A percentile compares a stretch with the other conserved stretches of the same genome.
Evolutionary conservation across 2,113 vertebrate genomes (phyloP).

Genomic region (Microcebus murinus): DNA sequence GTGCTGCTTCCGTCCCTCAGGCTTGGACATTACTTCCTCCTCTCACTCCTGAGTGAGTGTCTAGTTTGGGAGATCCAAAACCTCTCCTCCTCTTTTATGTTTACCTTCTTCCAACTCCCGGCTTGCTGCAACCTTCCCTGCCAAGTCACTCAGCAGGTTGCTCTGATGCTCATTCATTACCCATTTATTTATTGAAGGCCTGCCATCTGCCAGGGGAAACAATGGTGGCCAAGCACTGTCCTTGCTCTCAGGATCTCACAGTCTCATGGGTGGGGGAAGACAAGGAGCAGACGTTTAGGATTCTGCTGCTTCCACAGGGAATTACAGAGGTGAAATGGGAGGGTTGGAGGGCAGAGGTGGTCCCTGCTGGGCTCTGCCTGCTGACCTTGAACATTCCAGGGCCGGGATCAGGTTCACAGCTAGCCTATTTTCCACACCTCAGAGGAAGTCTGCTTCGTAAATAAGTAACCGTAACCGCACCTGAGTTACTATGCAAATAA

Average conservation of each 20-base stretch:
- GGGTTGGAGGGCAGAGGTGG: too few relatives aligned
- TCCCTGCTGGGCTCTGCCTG: background rate
- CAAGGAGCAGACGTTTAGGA: background rate
- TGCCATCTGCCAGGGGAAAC: background rate
- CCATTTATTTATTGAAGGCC: background rate
- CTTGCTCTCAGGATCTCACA: background rate
- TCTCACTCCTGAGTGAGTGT: background rate
- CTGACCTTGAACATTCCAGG: background rate
- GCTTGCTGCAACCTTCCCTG: background rate
- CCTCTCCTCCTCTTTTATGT: background rate
- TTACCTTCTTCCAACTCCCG: background rate
- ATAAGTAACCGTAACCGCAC: constrained; percentile 66
- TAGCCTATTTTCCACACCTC: constrained; percentile 62
- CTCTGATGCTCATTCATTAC: background rate
- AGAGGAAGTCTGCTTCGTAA: constrained; percentile 50
- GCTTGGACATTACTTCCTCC: background rate
- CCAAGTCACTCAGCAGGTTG: background rate
- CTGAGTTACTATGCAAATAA: constrained; percentile 36
- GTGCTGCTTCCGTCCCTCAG: background rate
- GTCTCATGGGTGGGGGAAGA: background rate
- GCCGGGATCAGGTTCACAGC: constrained; percentile 15
- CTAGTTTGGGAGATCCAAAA: background rate
- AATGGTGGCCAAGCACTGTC: background rate
- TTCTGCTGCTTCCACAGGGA: background rate
- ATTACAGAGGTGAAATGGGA: background rate